Evolutionary conservation across 2,888 invertebrate genomes (phyloP), one percentile per base, ranked within the genome.

Genomic region (Chymomyza procnemis): DNA sequence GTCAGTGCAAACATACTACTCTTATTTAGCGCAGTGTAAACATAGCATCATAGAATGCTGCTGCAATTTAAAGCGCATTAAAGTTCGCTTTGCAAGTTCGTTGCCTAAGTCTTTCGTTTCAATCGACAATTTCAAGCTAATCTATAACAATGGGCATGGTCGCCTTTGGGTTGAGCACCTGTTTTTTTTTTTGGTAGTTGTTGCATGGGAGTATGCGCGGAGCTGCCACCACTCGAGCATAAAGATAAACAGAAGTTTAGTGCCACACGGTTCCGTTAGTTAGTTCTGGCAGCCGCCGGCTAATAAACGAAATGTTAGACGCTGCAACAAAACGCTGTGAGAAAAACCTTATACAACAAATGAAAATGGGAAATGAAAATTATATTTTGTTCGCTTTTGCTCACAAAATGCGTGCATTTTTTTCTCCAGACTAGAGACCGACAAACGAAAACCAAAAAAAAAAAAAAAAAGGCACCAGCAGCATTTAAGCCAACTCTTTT

Each of bases 31-130:
- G 26, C 26, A 26, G 26, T 26, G 26, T 26, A 26, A 26, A 41
- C 34, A 41, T 9, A 41, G 34, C 34, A 41, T 26, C 3, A 41
- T n/a, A 18, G 18, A 34, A 58, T 65, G 26, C 41, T 34, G 21
- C 41, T 63, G 85, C 83, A 88, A 83, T 83, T 83, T 83, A 83
- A 83, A 83, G 87, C 82, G 77, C 88, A 88, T 83, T 83, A 88
- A 75, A 76, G 73, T 69, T 73, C 71, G 74, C 71, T 87, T 88
- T 72, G 70, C 76, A 76, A 76, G 85, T 83, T 86, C 68, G 80
- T 74, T 76, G 73, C 77, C 76, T 76, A 71, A 86, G 85, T 88
- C 87, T 68, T 85, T 79, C 77, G 74, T 71, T 73, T 69, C 34
- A 41, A 41, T 41, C 34, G 34, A 12, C 34, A 41, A 41, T 12